phyloP scores from a whole-genome alignment of 2,797 vertebrate species.

The Enteromius mattozi region DNA sequence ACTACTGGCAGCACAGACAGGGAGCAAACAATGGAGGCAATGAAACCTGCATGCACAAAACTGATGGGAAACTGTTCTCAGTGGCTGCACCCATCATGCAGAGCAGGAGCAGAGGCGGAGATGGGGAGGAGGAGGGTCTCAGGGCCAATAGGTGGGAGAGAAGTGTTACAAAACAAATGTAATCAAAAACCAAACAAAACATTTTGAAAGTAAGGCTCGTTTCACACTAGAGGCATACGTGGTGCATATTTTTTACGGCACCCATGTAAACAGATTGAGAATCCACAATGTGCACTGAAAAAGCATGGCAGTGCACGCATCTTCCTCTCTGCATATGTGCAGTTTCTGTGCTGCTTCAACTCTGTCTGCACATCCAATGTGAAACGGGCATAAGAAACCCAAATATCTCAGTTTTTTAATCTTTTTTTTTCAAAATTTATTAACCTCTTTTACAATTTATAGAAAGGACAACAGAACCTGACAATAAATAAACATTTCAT shows the following conservation, averaged over 20 bases:
- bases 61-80: constrained; percentile 95
- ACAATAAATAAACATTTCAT: neutral
- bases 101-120: constrained; percentile 82
- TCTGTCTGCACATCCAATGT: neutral
- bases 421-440: neutral
- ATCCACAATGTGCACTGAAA: neutral
- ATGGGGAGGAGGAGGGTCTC: constrained; percentile 73
- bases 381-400: neutral
- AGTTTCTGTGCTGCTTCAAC: neutral
- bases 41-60: constrained; percentile 95
- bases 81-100: constrained; percentile 90
- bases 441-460: constrained; percentile 37
- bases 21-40: constrained; percentile 54
- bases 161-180: constrained; percentile 64
- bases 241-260: neutral
- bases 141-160: constrained; percentile 68
- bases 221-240: neutral
- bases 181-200: constrained; percentile 65
- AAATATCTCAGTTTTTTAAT: neutral
- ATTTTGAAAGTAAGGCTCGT: constrained; percentile 70
- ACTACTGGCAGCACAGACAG: constrained; percentile 72
- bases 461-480: neutral
- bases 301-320: no score
- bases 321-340: neutral
- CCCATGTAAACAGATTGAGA: neutral